These are phyloP conservation scores for Meiosimyza decipiens DNA, from an alignment of 2,888 invertebrate species.

Conservation along the genomic window DNA sequence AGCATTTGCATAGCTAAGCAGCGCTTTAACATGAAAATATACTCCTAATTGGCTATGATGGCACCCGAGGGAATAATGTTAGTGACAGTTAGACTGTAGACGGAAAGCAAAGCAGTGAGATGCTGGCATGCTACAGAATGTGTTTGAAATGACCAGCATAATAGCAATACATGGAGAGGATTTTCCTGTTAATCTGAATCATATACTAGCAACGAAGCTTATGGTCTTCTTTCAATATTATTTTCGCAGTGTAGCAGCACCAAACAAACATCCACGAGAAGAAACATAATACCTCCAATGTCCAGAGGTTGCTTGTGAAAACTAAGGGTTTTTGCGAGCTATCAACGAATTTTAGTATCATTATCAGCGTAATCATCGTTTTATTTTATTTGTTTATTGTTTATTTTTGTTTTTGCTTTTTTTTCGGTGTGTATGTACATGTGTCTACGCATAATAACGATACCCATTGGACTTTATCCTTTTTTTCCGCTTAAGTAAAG, in stretches of 20 bases:
- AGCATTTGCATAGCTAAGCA: constrained; percentile 63
- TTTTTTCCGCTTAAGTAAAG: background rate
- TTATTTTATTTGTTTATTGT: constrained; percentile 40
- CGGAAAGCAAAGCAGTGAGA: background rate
- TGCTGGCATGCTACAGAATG: background rate
- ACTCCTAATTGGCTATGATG: constrained; percentile 67
- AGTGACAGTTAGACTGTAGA: constrained; percentile 52
- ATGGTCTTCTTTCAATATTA: background rate
- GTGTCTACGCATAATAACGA: constrained; percentile 38
- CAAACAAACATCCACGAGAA: too few species aligned
- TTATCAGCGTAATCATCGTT: constrained; percentile 51
- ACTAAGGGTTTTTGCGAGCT: constrained; percentile 33
- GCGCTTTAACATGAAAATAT: constrained; percentile 44
- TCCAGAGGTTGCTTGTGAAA: background rate
- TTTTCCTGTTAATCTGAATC: background rate
- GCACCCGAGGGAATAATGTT: constrained; percentile 63
- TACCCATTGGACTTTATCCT: constrained; percentile 1
- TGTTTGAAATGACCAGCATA: constrained; percentile 9
- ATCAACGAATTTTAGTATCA: constrained; percentile 45
- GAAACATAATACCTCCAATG: too few species aligned
- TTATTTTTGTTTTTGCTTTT: too few species aligned
- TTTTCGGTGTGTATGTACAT: constrained; percentile 35
- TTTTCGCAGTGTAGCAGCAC: background rate
- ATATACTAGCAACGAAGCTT: background rate
- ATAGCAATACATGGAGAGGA: background rate